Evolutionary conservation across 2,888 invertebrate species (phyloP), one percentile per base, ranked within the genome.

Genomic region (Lagria hirta): DNA sequence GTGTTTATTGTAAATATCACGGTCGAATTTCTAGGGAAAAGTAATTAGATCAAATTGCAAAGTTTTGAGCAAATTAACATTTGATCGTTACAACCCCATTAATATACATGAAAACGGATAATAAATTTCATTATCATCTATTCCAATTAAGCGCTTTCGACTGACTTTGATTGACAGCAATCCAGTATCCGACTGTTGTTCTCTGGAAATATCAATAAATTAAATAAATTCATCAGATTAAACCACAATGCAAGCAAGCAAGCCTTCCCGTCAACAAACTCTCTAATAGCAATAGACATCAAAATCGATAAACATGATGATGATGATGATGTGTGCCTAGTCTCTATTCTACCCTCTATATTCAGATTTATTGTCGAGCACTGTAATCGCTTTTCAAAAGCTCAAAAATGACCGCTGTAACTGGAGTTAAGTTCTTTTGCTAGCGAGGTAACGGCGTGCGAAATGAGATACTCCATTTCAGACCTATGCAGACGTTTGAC

Each of bases 391-490:
- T 13, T 38, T 38, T 44, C 35, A 8, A 29, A 4, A 17, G 36
- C 43, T 36, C 18, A 36, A 36, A 46, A 44, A 44, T 44, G 44
- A 38, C 44, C 44, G 30, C 26, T 20, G 27, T 22, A 33, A 37
- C 12, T 37, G 27, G 29, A 48, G 43, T 34, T 47, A 47, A 43
- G 28, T 38, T 48, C 38, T 43, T 43, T 28, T 45, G 41, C 32
- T 44, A 52, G 49, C 37, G 49, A 53, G 51, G 55, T 53, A 60
- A 59, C 55, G 55, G 55, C 47, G 54, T 61, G 56, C 59, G 53
- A 58, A 61, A 61, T 56, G 58, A 58, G 59, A 51, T 55, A 56
- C 55, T 60, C 54, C 51, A 58, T 54, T 52, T 48, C 51, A 52
- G 48, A 47, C 51, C 54, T 47, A 47, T 52, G 54, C 49, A 52